Conservation (phyloP, 2,888 invertebrate genomes). For the Kuschelorhynchus macadamiae region DNA sequence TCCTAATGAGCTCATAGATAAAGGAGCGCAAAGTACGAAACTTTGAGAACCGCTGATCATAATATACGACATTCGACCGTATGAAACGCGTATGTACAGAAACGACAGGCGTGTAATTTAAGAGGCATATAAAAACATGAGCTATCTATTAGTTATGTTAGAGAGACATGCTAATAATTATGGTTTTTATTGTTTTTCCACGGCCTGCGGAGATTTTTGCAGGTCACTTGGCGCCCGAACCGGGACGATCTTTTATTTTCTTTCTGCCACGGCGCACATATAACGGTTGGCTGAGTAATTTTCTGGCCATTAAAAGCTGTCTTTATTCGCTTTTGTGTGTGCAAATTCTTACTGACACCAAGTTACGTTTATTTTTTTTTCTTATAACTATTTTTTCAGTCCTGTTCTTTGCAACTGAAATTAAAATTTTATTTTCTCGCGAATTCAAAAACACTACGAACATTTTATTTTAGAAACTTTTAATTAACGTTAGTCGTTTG, state of each 20-base stretch:
- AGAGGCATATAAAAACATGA: slow-evolving; percentile 45
- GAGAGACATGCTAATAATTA: slow-evolving; percentile 46
- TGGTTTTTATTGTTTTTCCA: slow-evolving; percentile 40
- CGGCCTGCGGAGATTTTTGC: slow-evolving; percentile 33
- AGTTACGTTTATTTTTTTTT: not conserved
- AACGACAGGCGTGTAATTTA: slow-evolving; percentile 47
- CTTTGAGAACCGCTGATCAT: no score
- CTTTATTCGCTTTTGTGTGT: slow-evolving; percentile 1
- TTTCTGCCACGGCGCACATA: slow-evolving; percentile 35
- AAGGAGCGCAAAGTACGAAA: no score
- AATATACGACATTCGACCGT: slow-evolving; percentile 36
- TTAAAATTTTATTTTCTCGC: no score
- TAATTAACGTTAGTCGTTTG: no score
- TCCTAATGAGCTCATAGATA: no score
- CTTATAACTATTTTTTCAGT: not conserved
- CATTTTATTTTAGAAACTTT: no score
- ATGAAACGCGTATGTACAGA: slow-evolving; percentile 25
- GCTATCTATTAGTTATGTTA: slow-evolving; percentile 46
- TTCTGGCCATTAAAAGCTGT: slow-evolving; percentile 22
- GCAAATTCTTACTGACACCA: not conserved
- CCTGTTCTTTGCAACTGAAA: no score
- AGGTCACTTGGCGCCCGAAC: slow-evolving; percentile 43
- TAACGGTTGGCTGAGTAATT: slow-evolving; percentile 33
- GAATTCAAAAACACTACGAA: no score
- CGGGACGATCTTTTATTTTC: slow-evolving; percentile 31